Base-by-base conservation (phyloP, 2,113 vertebrate genomes). In the Trematocara nigrifrons region DNA sequence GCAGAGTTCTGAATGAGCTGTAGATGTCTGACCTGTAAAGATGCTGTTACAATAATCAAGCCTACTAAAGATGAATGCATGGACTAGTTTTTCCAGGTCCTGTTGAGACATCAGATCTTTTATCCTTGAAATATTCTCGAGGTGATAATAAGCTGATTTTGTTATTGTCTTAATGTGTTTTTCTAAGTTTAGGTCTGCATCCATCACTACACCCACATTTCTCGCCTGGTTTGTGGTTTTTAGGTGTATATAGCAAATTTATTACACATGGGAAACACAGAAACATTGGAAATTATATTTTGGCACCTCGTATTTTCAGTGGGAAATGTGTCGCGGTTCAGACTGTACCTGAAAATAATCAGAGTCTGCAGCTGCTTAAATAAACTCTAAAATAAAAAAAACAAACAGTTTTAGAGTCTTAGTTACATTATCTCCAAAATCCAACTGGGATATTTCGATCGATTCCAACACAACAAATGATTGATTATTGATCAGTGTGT, bases 341-440 rank as follows among this genome's bases (percentile, higher is more conserved):
- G 29, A 4, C 16, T 33, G 0, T 64, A 35, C 31, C 59, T 35
- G 31, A n/a, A 64, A 64, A 0, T 1, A n/a, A n/a, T 0, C 59
- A 11, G 10, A 11, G 10, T 38, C 4, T 64, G 59, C 31, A 64
- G 31, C 59, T 64, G 18, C 0, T n/a, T 35, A 1, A n/a, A 61
- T 35, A 0, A 64, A 35, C 9, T n/a, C 31, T 16, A 35, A 33
- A 61, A 1, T 59, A 31, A 31, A 59, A 64, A 10, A 0, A 8
- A 15, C 5, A 64, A 64, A 5, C 59, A n/a, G 16, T 4, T 35
- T 64, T 7, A 35, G 31, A 0, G 6, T 64, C 59, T 64, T 64
- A 7, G 38, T 64, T 7, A 64, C 33, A 38, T 38, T n/a, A 42
- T 42, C 0, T 22, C 35, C 38, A 15, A 20, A 1, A 4, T 42